A percentile compares a stretch with the other conserved stretches of the same genome.
phyloP scores from a whole-genome alignment of 2,113 vertebrate species.

The Zingel zingel region DNA sequence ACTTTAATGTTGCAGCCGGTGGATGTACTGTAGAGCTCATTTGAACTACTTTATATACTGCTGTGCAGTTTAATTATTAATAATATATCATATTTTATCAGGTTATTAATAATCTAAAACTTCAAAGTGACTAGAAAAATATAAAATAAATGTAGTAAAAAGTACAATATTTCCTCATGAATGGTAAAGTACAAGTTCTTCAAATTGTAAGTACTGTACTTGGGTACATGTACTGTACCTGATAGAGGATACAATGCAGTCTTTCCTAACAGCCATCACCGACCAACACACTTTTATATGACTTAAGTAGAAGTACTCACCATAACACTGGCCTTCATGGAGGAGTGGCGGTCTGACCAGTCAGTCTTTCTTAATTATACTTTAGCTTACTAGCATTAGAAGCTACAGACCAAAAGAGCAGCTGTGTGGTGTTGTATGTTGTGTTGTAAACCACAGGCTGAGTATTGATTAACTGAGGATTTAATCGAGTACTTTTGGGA shows the following conservation, averaged over 20 bases:
- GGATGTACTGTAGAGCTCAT: too few species aligned
- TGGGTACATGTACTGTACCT: background rate
- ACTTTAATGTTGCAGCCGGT: too few species aligned
- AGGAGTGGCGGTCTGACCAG: background rate
- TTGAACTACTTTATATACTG: too few species aligned
- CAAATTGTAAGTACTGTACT: background rate
- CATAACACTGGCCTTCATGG: background rate
- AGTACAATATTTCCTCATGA: too few species aligned
- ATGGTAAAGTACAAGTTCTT: too few species aligned
- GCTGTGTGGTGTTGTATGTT: conserved; percentile 5
- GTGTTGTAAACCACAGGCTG: background rate
- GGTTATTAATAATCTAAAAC: too few species aligned
- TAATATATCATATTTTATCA: too few species aligned
- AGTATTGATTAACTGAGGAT: conserved; percentile 46
- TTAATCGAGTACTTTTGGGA: conserved; percentile 39
- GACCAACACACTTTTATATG: background rate
- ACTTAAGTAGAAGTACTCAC: background rate
- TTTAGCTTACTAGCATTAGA: background rate
- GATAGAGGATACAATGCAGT: background rate
- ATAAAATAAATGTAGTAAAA: too few species aligned
- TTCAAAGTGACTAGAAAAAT: too few species aligned
- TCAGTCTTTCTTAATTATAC: conserved; percentile 25
- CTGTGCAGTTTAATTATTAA: too few species aligned
- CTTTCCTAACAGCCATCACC: background rate
- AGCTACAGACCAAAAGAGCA: background rate